phyloP scores from a whole-genome alignment of 2,797 vertebrate genomes.

The Siniperca obscura region DNA sequence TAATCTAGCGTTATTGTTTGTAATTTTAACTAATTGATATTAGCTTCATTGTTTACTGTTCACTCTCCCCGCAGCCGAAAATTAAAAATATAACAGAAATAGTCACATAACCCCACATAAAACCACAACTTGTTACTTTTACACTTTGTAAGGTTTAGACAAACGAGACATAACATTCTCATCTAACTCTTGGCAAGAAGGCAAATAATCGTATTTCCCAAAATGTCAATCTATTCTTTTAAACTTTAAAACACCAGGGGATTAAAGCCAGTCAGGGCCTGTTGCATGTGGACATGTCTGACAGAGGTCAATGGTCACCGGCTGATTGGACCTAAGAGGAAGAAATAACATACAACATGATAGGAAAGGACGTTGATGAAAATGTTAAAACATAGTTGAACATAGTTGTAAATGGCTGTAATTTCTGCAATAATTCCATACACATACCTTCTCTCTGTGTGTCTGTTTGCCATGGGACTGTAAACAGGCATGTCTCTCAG shows the following conservation, averaged over 20 bases:
- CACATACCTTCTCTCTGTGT: conserved; percentile 2
- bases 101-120: background rate
- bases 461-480: conserved; percentile 40
- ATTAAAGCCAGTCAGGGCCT: conserved; percentile 12
- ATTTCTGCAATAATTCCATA: background rate
- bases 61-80: too few relatives aligned
- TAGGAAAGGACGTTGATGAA: background rate
- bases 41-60: too few relatives aligned
- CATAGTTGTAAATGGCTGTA: background rate
- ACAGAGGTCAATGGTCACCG: conserved; percentile 33
- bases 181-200: background rate
- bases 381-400: background rate
- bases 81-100: background rate
- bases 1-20: background rate
- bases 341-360: background rate
- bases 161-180: background rate
- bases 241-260: conserved; percentile 5
- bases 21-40: background rate
- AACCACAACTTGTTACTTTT: background rate
- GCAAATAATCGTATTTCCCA: background rate
- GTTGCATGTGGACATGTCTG: background rate
- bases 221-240: background rate
- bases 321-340: conserved; percentile 8
- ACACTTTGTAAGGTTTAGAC: background rate
- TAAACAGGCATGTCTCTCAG: conserved; percentile 69